phyloP scores from a whole-genome alignment of 2,113 vertebrate genomes.

The Platichthys flesus region DNA sequence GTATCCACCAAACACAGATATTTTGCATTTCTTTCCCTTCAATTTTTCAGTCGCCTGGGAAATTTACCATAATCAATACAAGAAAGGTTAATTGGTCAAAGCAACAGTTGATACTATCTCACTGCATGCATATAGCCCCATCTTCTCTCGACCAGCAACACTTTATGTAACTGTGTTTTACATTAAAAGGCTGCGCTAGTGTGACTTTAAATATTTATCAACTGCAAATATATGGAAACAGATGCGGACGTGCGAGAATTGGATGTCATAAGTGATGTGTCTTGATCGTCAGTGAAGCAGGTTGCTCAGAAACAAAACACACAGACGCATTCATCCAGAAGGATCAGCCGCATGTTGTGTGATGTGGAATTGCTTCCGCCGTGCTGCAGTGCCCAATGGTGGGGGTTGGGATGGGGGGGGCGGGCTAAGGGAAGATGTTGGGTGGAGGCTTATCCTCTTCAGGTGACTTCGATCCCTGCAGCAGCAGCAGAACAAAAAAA shows the following conservation, averaged over 20 bases:
- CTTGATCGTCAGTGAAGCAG: constrained; percentile 4
- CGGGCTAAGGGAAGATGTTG: not conserved
- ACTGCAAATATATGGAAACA: constrained; percentile 12
- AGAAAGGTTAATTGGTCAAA: not conserved
- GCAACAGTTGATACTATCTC: not conserved
- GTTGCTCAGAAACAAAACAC: constrained; percentile 23
- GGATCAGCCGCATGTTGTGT: constrained; percentile 21
- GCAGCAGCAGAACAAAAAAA: constrained; percentile 23
- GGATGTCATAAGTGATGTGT: constrained; percentile 4
- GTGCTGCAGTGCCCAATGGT: constrained; percentile 52
- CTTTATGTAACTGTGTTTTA: constrained; percentile 22
- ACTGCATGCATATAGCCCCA: not conserved
- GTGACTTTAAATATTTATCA: constrained; percentile 51
- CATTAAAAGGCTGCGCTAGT: constrained; percentile 27
- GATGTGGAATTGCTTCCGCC: constrained; percentile 11
- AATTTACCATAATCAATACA: not conserved
- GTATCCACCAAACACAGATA: not conserved
- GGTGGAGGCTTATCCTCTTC: constrained; percentile 38
- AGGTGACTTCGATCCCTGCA: constrained; percentile 65
- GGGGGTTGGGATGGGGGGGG: not conserved
- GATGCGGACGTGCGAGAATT: not conserved
- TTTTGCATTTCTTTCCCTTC: not conserved
- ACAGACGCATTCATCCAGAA: constrained; percentile 3
- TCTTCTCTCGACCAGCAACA: constrained; percentile 9
- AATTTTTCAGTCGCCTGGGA: too few species aligned